Conservation (phyloP, 2,888 invertebrate species). For the Thymelicus lineola region DNA sequence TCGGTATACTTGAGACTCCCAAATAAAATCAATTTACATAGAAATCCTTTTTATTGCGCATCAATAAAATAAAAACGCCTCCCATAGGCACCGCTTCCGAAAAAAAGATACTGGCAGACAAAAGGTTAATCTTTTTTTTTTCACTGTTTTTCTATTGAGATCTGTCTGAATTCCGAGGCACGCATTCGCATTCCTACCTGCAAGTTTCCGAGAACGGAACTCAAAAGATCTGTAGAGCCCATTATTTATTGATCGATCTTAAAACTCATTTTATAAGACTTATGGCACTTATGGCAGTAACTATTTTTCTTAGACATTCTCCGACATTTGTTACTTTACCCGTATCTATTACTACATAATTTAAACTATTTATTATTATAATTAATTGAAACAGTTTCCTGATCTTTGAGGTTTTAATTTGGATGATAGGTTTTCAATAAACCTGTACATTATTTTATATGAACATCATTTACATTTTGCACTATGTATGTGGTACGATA, state of each 20-base stretch:
- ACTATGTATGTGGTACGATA: too few relatives aligned
- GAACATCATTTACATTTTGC: too few relatives aligned
- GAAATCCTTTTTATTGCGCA: slow-evolving; percentile 67
- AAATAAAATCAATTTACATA: slow-evolving; percentile 65
- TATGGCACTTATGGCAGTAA: too few relatives aligned
- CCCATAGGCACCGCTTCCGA: slow-evolving; percentile 61
- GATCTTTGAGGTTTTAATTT: too few relatives aligned
- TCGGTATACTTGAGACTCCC: slow-evolving; percentile 60
- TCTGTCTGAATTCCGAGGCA: slow-evolving; percentile 16
- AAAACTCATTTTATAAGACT: neutral
- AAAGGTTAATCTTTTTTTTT: slow-evolving; percentile 46
- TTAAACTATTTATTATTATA: too few relatives aligned
- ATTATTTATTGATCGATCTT: slow-evolving; percentile 16
- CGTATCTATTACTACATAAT: too few relatives aligned
- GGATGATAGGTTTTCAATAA: too few relatives aligned
- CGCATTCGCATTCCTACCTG: slow-evolving; percentile 43
- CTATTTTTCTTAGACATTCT: too few relatives aligned
- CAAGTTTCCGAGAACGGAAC: slow-evolving; percentile 48
- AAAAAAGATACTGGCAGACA: slow-evolving; percentile 52
- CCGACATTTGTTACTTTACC: too few relatives aligned
- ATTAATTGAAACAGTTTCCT: too few relatives aligned
- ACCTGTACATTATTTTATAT: too few relatives aligned
- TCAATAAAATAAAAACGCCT: slow-evolving; percentile 64
- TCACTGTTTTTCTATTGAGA: slow-evolving; percentile 36
- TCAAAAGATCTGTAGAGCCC: slow-evolving; percentile 25